Evolutionary conservation across 2,113 vertebrate species (phyloP), one percentile per base, ranked within the genome.

Genomic region (Mustelus asterias): DNA sequence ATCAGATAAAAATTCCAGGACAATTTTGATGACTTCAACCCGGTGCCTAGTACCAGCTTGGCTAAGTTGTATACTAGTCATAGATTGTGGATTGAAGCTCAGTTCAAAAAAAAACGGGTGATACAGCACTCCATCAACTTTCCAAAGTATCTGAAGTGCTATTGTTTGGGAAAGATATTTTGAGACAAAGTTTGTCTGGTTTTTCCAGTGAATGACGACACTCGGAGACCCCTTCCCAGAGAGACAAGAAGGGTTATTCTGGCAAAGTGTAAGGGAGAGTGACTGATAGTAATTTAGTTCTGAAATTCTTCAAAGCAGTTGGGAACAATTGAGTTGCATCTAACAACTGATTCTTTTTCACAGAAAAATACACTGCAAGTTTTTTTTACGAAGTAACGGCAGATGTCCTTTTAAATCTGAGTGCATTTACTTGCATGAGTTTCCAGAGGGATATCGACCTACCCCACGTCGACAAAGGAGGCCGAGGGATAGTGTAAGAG

Each of bases 361-460:
- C 95, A 99, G 98, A 96, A 98, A 98, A 97, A 98, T 98, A 97
- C 97, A 95, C 20, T 99, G 98, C 97, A 97, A 96, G 86, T 98
- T 98, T 97, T 99, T 98, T 48, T 14, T 97, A 16, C 97, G 95
- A 94, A 96, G 97, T 78, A 97, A 96, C 0, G 97, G 98, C 96
- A 96, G 24, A 96, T 99, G 99, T 96, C 98, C 98, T 0, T 99
- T 99, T 97, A 98, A 98, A 96, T 97, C 98, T 0, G 98, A 98
- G 95, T 99, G 98, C 94, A 98, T 99, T 96, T 99, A 98, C 96
- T 97, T 97, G 54, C 98, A 99, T 16, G 97, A 98, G 88, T 86
- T 97, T 78, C 98, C 97, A 0, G 4, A 95, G 95, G 96, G 97
- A 18, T 96, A 96, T 78, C 96, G 0, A 13, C 29, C 16, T 0